phyloP scores from a whole-genome alignment of 2,888 invertebrate genomes.

The Philereme vetulata region DNA sequence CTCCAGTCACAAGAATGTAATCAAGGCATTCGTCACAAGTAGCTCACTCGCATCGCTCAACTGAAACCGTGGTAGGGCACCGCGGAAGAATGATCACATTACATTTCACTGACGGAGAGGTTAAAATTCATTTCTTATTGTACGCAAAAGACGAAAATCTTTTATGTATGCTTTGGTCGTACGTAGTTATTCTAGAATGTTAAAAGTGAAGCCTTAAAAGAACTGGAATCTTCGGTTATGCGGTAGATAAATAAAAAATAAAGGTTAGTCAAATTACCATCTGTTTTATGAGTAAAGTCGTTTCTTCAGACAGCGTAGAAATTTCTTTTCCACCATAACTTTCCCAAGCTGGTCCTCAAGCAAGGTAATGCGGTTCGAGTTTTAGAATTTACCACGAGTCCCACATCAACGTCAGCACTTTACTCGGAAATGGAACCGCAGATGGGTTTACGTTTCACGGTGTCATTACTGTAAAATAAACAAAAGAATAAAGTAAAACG shows the following conservation, averaged over 20 bases:
- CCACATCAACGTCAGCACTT: slow-evolving; percentile 1
- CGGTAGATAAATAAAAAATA: no score
- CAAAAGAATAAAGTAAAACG: slow-evolving; percentile 40
- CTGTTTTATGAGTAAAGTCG: slow-evolving; percentile 26
- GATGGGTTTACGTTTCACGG: slow-evolving; percentile 23
- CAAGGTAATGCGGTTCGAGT: slow-evolving; percentile 2
- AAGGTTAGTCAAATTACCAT: background rate
- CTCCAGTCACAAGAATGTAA: slow-evolving; percentile 68
- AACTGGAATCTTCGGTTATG: no score
- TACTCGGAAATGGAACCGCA: slow-evolving; percentile 7
- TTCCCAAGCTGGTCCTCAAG: background rate
- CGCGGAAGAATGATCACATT: slow-evolving; percentile 57
- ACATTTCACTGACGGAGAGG: slow-evolving; percentile 52
- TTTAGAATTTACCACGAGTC: slow-evolving; percentile 3
- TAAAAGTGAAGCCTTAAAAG: no score
- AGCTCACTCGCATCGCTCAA: slow-evolving; percentile 53
- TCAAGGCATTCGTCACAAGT: slow-evolving; percentile 70
- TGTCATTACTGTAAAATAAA: slow-evolving; percentile 34
- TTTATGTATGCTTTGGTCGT: background rate
- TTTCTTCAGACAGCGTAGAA: slow-evolving; percentile 33
- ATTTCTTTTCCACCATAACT: slow-evolving; percentile 24
- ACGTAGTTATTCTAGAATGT: no score
- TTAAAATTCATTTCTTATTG: slow-evolving; percentile 3
- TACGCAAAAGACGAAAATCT: background rate
- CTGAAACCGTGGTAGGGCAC: slow-evolving; percentile 45